Evolutionary conservation across 1,140 invertebrate genomes (phyloP).

Genomic region (Leucophenga varia): DNA sequence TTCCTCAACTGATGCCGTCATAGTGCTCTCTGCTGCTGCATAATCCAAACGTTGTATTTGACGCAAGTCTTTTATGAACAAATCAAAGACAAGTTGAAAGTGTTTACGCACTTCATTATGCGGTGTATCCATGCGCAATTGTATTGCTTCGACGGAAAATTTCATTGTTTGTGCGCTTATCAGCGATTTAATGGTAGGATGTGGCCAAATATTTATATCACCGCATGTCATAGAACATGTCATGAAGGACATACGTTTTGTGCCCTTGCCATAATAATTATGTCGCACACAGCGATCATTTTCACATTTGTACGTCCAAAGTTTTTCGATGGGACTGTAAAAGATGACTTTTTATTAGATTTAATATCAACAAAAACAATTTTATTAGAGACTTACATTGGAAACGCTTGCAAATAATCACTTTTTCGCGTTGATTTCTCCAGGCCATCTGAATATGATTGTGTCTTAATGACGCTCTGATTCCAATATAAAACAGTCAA

Average conservation of each 20-base stretch:
- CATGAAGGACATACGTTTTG: constrained; percentile 49
- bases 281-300: constrained; percentile 44
- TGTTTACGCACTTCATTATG: constrained; percentile 39
- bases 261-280: constrained; percentile 27
- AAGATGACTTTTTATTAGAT: constrained; percentile 3
- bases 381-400: constrained; percentile 32
- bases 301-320: constrained; percentile 55
- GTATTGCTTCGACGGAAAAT: constrained; percentile 41
- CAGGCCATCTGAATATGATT: constrained; percentile 33
- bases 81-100: constrained; percentile 38
- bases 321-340: constrained; percentile 47
- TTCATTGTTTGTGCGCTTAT: constrained; percentile 42
- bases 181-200: constrained; percentile 46
- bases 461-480: constrained; percentile 41
- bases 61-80: constrained; percentile 44
- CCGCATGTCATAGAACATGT: constrained; percentile 55
- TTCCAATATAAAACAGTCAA: constrained; percentile 54
- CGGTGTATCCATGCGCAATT: constrained; percentile 38
- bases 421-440: constrained; percentile 33
- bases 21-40: neutral
- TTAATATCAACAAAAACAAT: neutral
- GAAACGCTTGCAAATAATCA: constrained; percentile 8
- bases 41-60: constrained; percentile 43
- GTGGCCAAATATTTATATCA: constrained; percentile 54
- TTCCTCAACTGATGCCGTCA: no score